These are phyloP conservation scores for Pristiophorus japonicus DNA, from an alignment of 2,113 vertebrate genomes.

Conservation along the genomic window DNA sequence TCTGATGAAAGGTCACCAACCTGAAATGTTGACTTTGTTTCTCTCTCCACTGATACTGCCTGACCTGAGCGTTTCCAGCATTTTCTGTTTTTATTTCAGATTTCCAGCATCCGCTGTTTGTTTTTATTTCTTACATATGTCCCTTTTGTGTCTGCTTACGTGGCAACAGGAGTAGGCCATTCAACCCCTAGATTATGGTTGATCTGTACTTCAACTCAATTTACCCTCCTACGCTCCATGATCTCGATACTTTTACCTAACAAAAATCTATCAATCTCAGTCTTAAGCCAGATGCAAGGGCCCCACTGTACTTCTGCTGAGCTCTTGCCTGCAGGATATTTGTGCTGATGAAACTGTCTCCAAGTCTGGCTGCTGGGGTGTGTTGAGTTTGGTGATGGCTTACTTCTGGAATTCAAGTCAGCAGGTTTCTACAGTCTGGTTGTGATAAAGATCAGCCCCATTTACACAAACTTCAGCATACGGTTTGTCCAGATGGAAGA, in stretches of 20 bases:
- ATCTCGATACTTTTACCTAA: not conserved
- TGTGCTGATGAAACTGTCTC: no score
- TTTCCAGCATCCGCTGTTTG: not conserved
- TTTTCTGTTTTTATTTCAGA: not conserved
- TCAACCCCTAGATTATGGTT: not conserved
- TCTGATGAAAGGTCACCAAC: not conserved
- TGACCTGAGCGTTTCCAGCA: no score
- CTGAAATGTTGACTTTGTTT: not conserved
- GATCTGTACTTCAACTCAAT: not conserved
- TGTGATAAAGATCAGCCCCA: no score
- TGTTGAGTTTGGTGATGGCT: no score
- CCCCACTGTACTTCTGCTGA: no score
- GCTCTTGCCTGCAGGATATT: no score
- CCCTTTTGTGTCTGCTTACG: not conserved
- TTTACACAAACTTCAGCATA: no score
- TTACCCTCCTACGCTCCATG: no score
- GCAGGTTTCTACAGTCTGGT: no score
- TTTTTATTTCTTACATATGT: not conserved
- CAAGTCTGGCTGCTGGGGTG: no score
- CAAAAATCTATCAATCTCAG: not conserved
- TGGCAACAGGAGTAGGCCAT: not conserved
- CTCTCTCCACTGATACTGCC: not conserved
- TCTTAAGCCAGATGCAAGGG: not conserved
- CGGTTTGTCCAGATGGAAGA: no score
- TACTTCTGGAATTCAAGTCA: no score